Base-by-base conservation (phyloP, 2,888 invertebrate species). In the Aproaerema taeniolella region DNA sequence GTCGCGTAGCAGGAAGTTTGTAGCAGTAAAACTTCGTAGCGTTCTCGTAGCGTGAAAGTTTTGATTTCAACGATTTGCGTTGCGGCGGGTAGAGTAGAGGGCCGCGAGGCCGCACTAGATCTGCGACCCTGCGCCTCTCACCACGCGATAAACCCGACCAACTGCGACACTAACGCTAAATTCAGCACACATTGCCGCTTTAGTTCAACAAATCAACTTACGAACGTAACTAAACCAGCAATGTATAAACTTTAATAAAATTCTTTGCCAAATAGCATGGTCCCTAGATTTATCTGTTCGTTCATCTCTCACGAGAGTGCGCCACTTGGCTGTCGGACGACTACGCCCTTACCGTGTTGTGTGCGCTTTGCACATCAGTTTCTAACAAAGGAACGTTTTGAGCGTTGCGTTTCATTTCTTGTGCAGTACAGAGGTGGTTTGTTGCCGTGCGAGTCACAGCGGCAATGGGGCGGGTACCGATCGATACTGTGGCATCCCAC, bases 61-160 rank as follows among this genome's bases (percentile, higher is more conserved):
- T 85, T 86, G 85, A 86, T 85, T 86, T 83, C 86, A 82, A 86
- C 85, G 83, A 86, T 85, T 85, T 85, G 83, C 76, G 80, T 82
- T 83, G 81, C 73, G 79, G 82, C 67, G 69, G 79, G 82, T 72
- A 75, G 71, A 73, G n/a, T n/a, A n/a, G 76, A 79, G 76, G 79
- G 74, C 80, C 76, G 76, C 69, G 75, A 79, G 77, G 74, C 78
- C 79, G 77, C 66, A 65, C 74, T 80, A 74, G 76, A 74, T 70
- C 59, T 58, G 71, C 71, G 71, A 72, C 79, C 82, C 78, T 67
- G 71, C 63, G 52, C 64, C 61, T 54, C 50, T 40, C 46, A 78
- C 69, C 52, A 61, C 39, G 16, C 38, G 5, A 20, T 36, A 20
- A n/a, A 34, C 39, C 26, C 31, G 32, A 30, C 37, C 28, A 26